Evolutionary conservation across 2,888 invertebrate species (phyloP).

Genomic region (Onchidella celtica): DNA sequence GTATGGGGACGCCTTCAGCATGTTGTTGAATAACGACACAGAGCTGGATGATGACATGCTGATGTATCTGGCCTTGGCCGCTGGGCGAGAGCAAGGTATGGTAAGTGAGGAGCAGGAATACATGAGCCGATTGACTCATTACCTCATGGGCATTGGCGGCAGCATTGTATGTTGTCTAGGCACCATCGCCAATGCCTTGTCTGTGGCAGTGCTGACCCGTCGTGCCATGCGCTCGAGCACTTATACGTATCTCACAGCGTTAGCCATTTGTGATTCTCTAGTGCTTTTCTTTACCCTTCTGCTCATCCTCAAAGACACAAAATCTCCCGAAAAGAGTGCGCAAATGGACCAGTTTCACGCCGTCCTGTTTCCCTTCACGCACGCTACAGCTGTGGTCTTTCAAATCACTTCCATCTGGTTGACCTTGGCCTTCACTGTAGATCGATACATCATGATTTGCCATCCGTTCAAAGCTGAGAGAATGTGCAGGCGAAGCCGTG

Average conservation of each 20-base stretch:
- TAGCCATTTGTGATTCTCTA: conserved; percentile 78
- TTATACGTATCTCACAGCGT: conserved; percentile 77
- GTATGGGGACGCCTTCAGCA: too few relatives aligned
- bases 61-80: background rate
- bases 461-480: conserved; percentile 78
- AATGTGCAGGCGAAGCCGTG: conserved; percentile 73
- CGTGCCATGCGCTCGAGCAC: conserved; percentile 77
- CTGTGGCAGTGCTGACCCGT: conserved; percentile 75
- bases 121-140: conserved; percentile 67
- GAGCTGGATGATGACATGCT: conserved; percentile 6
- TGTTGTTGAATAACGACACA: too few relatives aligned
- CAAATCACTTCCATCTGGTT: conserved; percentile 79
- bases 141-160: conserved; percentile 78
- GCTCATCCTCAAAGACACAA: conserved; percentile 73
- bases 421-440: conserved; percentile 79
- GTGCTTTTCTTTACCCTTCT: conserved; percentile 74
- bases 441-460: conserved; percentile 80
- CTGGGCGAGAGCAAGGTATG: background rate
- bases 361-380: conserved; percentile 76
- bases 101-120: conserved; percentile 32
- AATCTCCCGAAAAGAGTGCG: conserved; percentile 47
- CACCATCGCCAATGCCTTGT: conserved; percentile 77
- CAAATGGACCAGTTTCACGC: conserved; percentile 53
- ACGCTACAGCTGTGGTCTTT: conserved; percentile 76
- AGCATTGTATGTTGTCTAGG: conserved; percentile 75